These are phyloP conservation scores for Cerastoderma edule DNA, from an alignment of 2,888 invertebrate genomes.

Conservation along the genomic window DNA sequence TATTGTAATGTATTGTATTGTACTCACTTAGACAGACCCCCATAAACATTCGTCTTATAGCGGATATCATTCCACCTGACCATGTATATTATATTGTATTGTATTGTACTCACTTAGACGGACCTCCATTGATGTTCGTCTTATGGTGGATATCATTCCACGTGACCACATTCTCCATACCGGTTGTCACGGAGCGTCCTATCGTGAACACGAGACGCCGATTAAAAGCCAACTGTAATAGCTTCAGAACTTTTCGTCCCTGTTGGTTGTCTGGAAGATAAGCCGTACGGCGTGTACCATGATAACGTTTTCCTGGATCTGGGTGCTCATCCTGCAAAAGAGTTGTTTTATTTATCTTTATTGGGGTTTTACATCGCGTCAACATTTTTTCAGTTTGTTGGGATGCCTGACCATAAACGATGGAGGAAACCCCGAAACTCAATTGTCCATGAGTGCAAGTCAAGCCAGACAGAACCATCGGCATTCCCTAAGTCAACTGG, in stretches of 20 bases:
- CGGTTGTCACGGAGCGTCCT: constrained; percentile 74
- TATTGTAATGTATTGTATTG: too few relatives aligned
- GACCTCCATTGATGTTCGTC: constrained; percentile 56
- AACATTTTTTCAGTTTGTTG: not conserved
- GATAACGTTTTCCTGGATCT: constrained; percentile 66
- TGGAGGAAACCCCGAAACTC: not conserved
- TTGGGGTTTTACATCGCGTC: not conserved
- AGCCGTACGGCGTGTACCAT: constrained; percentile 66
- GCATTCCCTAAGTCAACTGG: not conserved
- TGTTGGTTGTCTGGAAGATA: constrained; percentile 74
- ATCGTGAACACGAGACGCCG: constrained; percentile 73
- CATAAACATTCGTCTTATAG: constrained; percentile 67
- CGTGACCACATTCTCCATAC: constrained; percentile 68
- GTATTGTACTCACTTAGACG: not conserved
- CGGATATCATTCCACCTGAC: constrained; percentile 75
- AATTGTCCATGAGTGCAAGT: not conserved
- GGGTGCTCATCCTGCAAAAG: constrained; percentile 64
- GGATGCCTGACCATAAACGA: not conserved
- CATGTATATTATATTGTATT: constrained; percentile 66
- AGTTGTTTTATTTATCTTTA: too few relatives aligned
- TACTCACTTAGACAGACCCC: constrained; percentile 26
- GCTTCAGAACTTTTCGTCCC: constrained; percentile 63
- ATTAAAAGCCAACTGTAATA: constrained; percentile 72
- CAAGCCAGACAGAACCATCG: not conserved
- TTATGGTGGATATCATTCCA: constrained; percentile 77